Evolutionary conservation across 2,113 vertebrate species (phyloP).

Genomic region (Prionailurus viverrinus): DNA sequence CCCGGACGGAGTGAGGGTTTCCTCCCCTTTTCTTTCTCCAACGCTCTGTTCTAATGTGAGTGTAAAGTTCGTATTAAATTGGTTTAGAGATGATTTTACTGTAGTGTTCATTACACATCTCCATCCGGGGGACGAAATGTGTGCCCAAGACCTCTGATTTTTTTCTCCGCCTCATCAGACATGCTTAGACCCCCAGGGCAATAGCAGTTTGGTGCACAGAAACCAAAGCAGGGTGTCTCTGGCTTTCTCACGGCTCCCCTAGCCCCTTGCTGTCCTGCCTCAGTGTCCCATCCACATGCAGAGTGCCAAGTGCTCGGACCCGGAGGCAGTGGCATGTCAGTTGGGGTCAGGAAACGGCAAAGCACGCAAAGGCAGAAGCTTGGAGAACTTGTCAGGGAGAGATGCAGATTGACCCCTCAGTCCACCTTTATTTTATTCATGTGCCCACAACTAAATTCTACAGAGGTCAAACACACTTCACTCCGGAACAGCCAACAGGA

Average conservation of each 20-base stretch:
- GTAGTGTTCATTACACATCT: not conserved
- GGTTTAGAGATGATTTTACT: not conserved
- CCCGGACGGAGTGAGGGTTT: not conserved
- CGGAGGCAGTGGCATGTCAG: not conserved
- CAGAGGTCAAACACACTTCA: not conserved
- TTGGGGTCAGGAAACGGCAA: not conserved
- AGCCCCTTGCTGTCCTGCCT: not conserved
- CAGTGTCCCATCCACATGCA: accelerated
- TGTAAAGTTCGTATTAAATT: not conserved
- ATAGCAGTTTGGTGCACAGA: not conserved
- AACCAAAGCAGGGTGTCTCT: not conserved
- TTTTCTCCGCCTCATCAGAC: not conserved
- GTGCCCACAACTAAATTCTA: not conserved
- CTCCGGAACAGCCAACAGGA: conserved; percentile 27
- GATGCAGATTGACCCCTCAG: not conserved
- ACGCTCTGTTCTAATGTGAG: accelerated
- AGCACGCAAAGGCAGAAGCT: not conserved
- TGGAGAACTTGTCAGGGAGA: not conserved
- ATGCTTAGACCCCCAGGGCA: not conserved
- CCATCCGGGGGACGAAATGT: not conserved
- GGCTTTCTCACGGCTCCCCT: not conserved
- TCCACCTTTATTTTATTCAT: not conserved
- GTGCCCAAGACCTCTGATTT: not conserved
- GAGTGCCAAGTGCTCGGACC: not conserved
- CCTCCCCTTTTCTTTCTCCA: not conserved